These are phyloP conservation scores for Zaprionus tsacasi DNA, from an alignment of 1,140 invertebrate species.

Conservation along the genomic window DNA sequence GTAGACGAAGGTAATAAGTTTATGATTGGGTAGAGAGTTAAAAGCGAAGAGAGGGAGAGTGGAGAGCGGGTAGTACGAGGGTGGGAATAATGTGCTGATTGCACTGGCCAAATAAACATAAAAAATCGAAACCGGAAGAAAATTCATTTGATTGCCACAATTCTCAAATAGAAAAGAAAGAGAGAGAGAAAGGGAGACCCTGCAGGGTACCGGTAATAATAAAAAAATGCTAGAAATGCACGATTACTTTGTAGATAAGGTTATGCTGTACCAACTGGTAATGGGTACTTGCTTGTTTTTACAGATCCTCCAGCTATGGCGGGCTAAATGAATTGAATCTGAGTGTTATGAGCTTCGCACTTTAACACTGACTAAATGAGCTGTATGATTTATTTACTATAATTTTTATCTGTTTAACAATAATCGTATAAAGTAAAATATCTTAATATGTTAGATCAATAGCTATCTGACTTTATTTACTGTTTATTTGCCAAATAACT, in stretches of 20 bases:
- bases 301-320: background rate
- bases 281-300: background rate
- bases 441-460: too few relatives aligned
- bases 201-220: background rate
- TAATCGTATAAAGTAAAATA: too few relatives aligned
- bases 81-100: constrained; percentile 16
- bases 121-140: constrained; percentile 4
- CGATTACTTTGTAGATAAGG: background rate
- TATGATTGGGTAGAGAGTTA: constrained; percentile 30
- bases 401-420: too few relatives aligned
- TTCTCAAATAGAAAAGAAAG: background rate
- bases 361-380: too few relatives aligned
- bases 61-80: background rate
- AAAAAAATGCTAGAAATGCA: background rate
- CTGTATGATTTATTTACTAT: too few relatives aligned
- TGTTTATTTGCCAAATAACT: too few relatives aligned
- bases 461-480: too few relatives aligned
- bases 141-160: constrained; percentile 5
- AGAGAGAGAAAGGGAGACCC: background rate
- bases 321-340: too few relatives aligned
- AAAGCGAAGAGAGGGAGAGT: background rate
- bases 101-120: constrained; percentile 17
- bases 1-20: constrained; percentile 57
- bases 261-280: background rate
- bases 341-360: background rate